A percentile compares a stretch with the other conserved stretches of the same genome.
phyloP scores from a whole-genome alignment of 2,888 invertebrate genomes.

The Noctuana brunneofusca region DNA sequence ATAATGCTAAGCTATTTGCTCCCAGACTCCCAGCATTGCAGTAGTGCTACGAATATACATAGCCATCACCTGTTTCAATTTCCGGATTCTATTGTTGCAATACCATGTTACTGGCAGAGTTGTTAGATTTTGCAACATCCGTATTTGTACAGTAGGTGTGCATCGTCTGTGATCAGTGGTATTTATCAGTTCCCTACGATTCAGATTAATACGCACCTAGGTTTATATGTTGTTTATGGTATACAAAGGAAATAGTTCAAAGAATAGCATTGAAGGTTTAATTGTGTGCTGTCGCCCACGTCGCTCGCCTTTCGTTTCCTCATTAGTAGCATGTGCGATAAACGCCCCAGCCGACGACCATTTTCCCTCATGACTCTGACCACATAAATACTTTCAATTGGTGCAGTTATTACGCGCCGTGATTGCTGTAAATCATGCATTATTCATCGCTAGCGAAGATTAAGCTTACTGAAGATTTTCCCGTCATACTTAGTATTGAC shows the following conservation, averaged over 20 bases:
- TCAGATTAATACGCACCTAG: not conserved
- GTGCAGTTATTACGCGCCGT: constrained; percentile 51
- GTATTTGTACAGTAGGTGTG: not conserved
- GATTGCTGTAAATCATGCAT: constrained; percentile 46
- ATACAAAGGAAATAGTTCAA: constrained; percentile 4
- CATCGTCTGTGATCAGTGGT: not conserved
- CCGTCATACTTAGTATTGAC: constrained; percentile 38
- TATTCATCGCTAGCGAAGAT: constrained; percentile 47
- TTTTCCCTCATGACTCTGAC: constrained; percentile 34
- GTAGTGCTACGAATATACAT: constrained; percentile 9
- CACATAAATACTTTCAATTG: constrained; percentile 51
- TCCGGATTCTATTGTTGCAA: constrained; percentile 8
- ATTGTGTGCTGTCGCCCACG: constrained; percentile 18
- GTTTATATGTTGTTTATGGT: not conserved
- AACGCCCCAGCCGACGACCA: constrained; percentile 15
- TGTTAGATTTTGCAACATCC: not conserved
- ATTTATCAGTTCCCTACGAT: not conserved
- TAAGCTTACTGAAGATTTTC: constrained; percentile 49
- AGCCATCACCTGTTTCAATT: constrained; percentile 14
- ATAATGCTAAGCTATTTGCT: constrained; percentile 8
- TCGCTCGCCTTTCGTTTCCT: constrained; percentile 27
- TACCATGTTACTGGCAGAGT: not conserved
- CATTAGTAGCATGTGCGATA: constrained; percentile 28
- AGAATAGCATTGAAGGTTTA: constrained; percentile 19
- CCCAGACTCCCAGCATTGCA: constrained; percentile 17